A percentile compares a stretch with the other conserved stretches of the same genome.
These are phyloP conservation scores for Cantharis lateralis DNA, from an alignment of 2,888 invertebrate species.

Conservation along the genomic window DNA sequence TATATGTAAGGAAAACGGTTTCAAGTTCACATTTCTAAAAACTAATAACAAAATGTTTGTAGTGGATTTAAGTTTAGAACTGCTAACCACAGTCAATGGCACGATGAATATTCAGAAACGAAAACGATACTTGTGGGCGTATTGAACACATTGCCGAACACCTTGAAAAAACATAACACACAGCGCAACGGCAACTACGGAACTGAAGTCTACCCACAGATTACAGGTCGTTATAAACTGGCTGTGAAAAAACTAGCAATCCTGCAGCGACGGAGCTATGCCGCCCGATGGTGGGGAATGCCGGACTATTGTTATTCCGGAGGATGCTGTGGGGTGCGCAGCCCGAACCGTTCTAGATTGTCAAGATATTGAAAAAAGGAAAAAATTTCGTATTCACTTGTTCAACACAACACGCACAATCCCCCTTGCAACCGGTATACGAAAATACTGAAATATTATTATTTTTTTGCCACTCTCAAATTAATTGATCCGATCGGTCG, in stretches of 20 bases:
- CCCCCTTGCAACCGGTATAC: neutral
- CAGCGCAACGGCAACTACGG: slow-evolving; percentile 32
- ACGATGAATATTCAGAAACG: slow-evolving; percentile 33
- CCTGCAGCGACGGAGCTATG: slow-evolving; percentile 40
- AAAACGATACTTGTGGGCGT: slow-evolving; percentile 37
- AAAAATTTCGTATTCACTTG: neutral
- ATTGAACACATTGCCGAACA: slow-evolving; percentile 39
- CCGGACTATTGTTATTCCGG: slow-evolving; percentile 43
- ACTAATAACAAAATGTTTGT: slow-evolving; percentile 3
- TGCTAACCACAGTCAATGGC: slow-evolving; percentile 33
- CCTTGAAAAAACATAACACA: slow-evolving; percentile 26
- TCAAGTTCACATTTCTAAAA: slow-evolving; percentile 13
- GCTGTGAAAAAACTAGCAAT: slow-evolving; percentile 52
- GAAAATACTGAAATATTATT: too few species aligned
- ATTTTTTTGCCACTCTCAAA: neutral
- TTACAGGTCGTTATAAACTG: slow-evolving; percentile 55
- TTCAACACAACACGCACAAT: neutral
- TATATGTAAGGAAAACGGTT: neutral
- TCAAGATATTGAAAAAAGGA: slow-evolving; percentile 16
- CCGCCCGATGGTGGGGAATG: slow-evolving; percentile 35
- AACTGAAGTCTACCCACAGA: slow-evolving; percentile 41
- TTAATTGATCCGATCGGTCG: neutral
- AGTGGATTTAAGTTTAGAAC: neutral
- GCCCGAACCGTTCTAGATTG: slow-evolving; percentile 29
- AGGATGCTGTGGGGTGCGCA: slow-evolving; percentile 23